These are phyloP conservation scores for Zaprionus lineosus DNA, from an alignment of 2,888 invertebrate species.

Conservation along the genomic window DNA sequence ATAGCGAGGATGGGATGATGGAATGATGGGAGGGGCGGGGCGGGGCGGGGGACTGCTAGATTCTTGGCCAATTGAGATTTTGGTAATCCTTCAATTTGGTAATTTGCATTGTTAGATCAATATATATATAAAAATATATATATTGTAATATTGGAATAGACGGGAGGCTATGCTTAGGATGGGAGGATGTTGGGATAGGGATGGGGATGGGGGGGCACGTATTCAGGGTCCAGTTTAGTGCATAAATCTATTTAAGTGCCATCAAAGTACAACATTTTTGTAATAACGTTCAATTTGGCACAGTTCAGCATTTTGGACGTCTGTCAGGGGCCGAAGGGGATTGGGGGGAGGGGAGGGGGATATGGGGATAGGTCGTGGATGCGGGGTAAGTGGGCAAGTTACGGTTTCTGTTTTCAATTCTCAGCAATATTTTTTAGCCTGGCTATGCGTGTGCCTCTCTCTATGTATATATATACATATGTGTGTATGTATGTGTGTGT, in stretches of 20 bases:
- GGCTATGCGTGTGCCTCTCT: slow-evolving; percentile 9
- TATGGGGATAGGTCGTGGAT: not conserved
- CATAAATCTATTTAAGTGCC: slow-evolving; percentile 63
- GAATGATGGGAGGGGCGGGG: not conserved
- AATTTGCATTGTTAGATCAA: not conserved
- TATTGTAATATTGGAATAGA: no score
- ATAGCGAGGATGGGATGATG: no score
- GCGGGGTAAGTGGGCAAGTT: not conserved
- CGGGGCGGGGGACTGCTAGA: no score
- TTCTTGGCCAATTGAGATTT: slow-evolving; percentile 23
- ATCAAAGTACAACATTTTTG: slow-evolving; percentile 45
- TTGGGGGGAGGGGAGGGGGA: not conserved
- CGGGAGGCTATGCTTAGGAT: no score
- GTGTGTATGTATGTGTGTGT: slow-evolving; percentile 1
- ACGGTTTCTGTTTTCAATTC: slow-evolving; percentile 42
- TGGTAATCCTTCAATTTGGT: slow-evolving; percentile 50
- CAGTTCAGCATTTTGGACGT: slow-evolving; percentile 58
- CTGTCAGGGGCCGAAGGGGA: not conserved
- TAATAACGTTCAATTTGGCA: slow-evolving; percentile 70
- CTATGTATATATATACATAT: slow-evolving; percentile 6
- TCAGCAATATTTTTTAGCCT: slow-evolving; percentile 56
- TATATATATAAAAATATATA: slow-evolving; percentile 7
- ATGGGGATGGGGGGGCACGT: no score
- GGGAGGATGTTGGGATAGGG: no score
- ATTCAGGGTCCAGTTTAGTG: slow-evolving; percentile 27